These are phyloP conservation scores for Ciconia nigra DNA, from an alignment of 2,797 vertebrate species.

Conservation along the genomic window DNA sequence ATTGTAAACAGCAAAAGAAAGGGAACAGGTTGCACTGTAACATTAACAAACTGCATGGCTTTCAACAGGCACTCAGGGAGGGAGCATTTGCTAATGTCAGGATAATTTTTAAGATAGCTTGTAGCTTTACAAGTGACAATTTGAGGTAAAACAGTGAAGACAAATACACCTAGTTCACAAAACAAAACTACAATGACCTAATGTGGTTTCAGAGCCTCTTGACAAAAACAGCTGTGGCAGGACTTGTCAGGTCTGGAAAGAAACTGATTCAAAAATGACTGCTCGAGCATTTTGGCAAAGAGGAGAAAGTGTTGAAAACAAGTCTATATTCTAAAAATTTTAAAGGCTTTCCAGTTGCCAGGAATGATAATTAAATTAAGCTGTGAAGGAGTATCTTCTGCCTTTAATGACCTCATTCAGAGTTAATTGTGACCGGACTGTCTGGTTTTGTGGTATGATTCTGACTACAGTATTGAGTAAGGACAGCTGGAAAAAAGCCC, in stretches of 20 bases:
- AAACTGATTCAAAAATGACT: not conserved
- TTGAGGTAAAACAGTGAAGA: not conserved
- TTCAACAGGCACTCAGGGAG: not conserved
- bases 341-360: not conserved
- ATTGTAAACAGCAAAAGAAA: not conserved
- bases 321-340: not conserved
- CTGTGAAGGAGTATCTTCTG: not conserved
- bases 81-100: not conserved
- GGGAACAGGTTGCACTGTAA: not conserved
- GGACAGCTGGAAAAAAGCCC: not conserved
- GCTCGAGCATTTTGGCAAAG: not conserved
- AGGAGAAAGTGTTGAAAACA: not conserved
- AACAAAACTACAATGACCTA: not conserved
- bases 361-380: slow-evolving; percentile 2
- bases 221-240: not conserved
- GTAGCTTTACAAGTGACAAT: not conserved
- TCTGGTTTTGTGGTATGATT: not conserved
- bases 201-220: not conserved
- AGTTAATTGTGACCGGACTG: not conserved
- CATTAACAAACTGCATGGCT: not conserved
- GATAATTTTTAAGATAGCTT: not conserved
- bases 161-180: not conserved
- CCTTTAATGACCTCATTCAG: not conserved
- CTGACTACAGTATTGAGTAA: not conserved
- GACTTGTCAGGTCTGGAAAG: not conserved